Evolutionary conservation across 2,113 vertebrate species (phyloP).

Genomic region (Parus major): DNA sequence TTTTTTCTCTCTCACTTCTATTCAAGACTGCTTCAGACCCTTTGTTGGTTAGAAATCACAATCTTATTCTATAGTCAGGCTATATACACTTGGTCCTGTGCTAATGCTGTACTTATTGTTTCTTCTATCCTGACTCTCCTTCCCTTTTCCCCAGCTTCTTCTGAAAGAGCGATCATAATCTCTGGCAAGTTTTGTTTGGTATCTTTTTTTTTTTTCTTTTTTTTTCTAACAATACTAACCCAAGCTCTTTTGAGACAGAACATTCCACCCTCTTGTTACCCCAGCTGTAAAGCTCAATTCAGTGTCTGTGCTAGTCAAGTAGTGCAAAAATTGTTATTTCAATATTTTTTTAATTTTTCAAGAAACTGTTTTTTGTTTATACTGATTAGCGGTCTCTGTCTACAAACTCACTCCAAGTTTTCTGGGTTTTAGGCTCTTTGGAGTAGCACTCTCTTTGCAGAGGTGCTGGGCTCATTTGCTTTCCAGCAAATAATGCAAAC

Average conservation of each 20-base stretch:
- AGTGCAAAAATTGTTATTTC: neutral
- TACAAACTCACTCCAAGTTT: neutral
- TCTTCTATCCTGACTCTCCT: neutral
- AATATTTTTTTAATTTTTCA: neutral
- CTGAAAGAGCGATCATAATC: neutral
- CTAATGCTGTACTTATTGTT: neutral
- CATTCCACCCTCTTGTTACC: neutral
- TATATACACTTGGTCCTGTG: neutral
- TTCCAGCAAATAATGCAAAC: neutral
- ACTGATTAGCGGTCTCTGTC: neutral
- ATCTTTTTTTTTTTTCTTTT: fast-evolving
- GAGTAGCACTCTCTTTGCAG: neutral
- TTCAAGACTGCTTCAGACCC: neutral
- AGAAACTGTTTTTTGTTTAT: neutral
- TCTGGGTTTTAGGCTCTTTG: neutral
- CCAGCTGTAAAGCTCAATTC: neutral
- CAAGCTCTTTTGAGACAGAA: neutral
- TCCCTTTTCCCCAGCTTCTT: neutral
- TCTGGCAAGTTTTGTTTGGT: neutral
- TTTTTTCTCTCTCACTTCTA: neutral
- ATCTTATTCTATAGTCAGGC: neutral
- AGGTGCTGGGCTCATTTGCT: neutral
- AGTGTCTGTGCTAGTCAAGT: neutral
- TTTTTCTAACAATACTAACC: neutral
- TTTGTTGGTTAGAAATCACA: neutral